phyloP scores from a whole-genome alignment of 2,888 invertebrate genomes.

The Acleris laterana region DNA sequence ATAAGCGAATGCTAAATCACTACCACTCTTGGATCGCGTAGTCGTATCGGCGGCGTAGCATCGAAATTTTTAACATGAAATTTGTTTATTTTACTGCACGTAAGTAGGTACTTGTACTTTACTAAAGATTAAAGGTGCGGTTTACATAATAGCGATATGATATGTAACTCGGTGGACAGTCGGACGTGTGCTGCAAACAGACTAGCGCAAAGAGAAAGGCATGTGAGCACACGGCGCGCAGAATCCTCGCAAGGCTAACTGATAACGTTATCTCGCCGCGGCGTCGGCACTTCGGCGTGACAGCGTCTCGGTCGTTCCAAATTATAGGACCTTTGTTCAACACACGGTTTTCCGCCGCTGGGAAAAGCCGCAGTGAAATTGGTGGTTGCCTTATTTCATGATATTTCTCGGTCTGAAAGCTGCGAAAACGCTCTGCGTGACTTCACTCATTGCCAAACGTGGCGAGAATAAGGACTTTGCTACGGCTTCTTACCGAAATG shows the following conservation, averaged over 20 bases:
- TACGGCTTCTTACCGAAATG: too few relatives aligned
- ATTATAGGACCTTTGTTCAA: conserved; percentile 3
- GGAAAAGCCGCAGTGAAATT: neutral
- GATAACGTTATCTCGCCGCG: conserved; percentile 76
- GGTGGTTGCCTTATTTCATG: neutral
- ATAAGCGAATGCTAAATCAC: too few relatives aligned
- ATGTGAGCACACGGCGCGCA: conserved; percentile 50
- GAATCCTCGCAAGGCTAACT: conserved; percentile 80
- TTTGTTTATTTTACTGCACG: too few relatives aligned
- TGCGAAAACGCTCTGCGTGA: neutral
- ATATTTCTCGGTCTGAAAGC: neutral
- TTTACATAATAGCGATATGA: conserved; percentile 10
- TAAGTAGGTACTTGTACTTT: too few relatives aligned
- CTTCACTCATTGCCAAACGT: conserved; percentile 2
- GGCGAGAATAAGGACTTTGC: conserved; percentile 12
- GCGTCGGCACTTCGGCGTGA: conserved; percentile 42
- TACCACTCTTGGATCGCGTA: too few relatives aligned
- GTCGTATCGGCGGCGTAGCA: too few relatives aligned
- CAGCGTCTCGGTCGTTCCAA: conserved; percentile 30
- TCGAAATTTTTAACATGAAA: too few relatives aligned
- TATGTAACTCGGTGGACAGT: conserved; percentile 15
- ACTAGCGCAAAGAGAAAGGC: conserved; percentile 42
- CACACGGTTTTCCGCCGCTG: neutral
- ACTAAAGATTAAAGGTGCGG: neutral
- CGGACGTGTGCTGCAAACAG: conserved; percentile 14